A percentile compares a stretch with the other conserved stretches of the same genome.
Evolutionary conservation across 2,113 vertebrate species (phyloP).

Genomic region (Atlantisia rogersi): DNA sequence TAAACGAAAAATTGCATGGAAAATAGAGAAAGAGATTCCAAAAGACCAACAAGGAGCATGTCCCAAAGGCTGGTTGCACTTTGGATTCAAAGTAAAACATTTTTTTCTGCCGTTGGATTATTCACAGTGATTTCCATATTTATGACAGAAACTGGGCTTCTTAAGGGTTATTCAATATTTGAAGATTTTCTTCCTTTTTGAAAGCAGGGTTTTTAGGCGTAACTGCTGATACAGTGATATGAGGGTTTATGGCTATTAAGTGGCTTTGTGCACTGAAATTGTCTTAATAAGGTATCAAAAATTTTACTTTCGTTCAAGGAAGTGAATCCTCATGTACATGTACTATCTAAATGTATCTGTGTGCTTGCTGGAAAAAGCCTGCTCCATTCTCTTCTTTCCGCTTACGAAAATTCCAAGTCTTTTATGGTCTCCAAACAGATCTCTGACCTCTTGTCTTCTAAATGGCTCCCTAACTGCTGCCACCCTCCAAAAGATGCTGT

Average conservation of each 20-base stretch:
- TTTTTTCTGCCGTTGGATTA: background rate
- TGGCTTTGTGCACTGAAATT: background rate
- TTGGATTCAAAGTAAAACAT: conserved; percentile 87
- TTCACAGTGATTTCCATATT: background rate
- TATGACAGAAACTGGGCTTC: background rate
- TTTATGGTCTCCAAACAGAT: conserved; percentile 4
- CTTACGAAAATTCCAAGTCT: background rate
- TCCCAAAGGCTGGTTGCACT: conserved; percentile 91
- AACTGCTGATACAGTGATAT: background rate
- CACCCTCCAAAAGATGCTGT: background rate
- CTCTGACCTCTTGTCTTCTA: background rate
- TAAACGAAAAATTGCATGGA: conserved; percentile 81
- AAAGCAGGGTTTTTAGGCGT: background rate
- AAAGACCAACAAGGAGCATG: conserved; percentile 82
- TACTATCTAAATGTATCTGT: background rate
- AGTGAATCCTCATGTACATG: background rate
- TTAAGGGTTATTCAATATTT: background rate
- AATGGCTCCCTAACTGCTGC: conserved; percentile 15
- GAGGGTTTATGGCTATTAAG: background rate
- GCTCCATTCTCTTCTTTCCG: background rate
- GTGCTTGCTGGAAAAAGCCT: background rate
- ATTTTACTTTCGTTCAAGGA: background rate
- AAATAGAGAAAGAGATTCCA: conserved; percentile 80
- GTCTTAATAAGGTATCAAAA: background rate
- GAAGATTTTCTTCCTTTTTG: background rate